Evolutionary conservation across 2,113 vertebrate genomes (phyloP).

Genomic region (Elephas maximus): DNA sequence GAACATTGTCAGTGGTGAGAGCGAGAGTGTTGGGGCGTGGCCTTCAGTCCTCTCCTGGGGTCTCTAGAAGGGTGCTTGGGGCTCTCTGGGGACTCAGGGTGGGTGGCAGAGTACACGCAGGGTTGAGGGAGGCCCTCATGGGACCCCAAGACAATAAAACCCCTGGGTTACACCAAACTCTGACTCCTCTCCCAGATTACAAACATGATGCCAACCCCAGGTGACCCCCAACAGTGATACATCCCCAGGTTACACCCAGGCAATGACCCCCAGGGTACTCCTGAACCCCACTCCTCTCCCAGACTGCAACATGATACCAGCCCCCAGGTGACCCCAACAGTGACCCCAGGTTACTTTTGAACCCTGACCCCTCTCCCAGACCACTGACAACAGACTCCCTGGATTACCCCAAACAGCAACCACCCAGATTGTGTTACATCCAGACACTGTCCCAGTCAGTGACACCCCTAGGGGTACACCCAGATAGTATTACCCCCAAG

Average conservation of each 20-base stretch:
- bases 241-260: not conserved
- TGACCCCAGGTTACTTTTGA: not conserved
- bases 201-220: not conserved
- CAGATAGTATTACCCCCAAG: not conserved
- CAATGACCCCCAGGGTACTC: not conserved
- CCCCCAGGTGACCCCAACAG: not conserved
- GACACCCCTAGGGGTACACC: not conserved
- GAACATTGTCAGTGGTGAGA: conserved; percentile 84
- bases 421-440: no score
- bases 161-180: not conserved
- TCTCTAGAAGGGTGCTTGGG: not conserved
- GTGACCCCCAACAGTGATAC: not conserved
- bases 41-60: not conserved
- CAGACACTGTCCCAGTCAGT: not conserved
- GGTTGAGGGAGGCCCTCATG: not conserved
- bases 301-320: no score
- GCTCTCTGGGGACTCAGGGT: not conserved
- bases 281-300: not conserved
- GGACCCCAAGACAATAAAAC: not conserved
- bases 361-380: not conserved
- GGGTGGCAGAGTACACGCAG: not conserved
- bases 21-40: accelerated
- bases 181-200: not conserved
- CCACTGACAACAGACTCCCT: not conserved
- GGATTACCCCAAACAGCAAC: not conserved